These are phyloP conservation scores for Stegophylla sp. DNA, from an alignment of 2,888 invertebrate species.

Conservation along the genomic window DNA sequence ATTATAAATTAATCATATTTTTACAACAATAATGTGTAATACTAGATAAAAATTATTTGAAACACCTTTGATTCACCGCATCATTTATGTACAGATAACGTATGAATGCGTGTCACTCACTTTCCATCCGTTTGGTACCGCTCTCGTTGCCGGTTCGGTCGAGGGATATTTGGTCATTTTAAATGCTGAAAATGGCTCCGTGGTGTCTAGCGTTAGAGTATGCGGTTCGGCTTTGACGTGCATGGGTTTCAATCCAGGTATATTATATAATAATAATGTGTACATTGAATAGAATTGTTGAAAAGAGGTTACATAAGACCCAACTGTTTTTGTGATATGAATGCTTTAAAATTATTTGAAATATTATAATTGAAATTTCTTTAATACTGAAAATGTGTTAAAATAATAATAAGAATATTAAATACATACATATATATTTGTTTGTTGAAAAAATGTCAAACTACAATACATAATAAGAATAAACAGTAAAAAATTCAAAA, in stretches of 20 bases:
- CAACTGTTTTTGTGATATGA: slow-evolving; percentile 13
- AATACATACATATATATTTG: too few relatives aligned
- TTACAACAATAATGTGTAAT: too few relatives aligned
- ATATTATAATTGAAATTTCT: too few relatives aligned
- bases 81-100: slow-evolving; percentile 69
- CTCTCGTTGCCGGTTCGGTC: slow-evolving; percentile 85
- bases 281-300: neutral
- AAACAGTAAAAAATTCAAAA: too few relatives aligned
- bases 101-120: slow-evolving; percentile 87
- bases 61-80: neutral
- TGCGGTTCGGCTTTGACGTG: slow-evolving; percentile 87
- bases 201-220: slow-evolving; percentile 83
- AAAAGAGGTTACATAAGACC: neutral
- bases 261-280: slow-evolving; percentile 58
- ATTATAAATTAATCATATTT: too few relatives aligned
- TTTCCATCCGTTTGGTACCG: slow-evolving; percentile 87
- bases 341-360: too few relatives aligned
- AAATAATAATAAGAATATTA: too few relatives aligned
- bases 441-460: too few relatives aligned
- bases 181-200: slow-evolving; percentile 84
- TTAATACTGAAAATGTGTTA: too few relatives aligned
- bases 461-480: too few relatives aligned
- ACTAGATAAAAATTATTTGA: neutral
- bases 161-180: slow-evolving; percentile 87
- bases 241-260: slow-evolving; percentile 86